A percentile compares a stretch with the other conserved stretches of the same genome.
Evolutionary conservation across 2,888 invertebrate species (phyloP).

Genomic region (Temnothorax rugatulus): DNA sequence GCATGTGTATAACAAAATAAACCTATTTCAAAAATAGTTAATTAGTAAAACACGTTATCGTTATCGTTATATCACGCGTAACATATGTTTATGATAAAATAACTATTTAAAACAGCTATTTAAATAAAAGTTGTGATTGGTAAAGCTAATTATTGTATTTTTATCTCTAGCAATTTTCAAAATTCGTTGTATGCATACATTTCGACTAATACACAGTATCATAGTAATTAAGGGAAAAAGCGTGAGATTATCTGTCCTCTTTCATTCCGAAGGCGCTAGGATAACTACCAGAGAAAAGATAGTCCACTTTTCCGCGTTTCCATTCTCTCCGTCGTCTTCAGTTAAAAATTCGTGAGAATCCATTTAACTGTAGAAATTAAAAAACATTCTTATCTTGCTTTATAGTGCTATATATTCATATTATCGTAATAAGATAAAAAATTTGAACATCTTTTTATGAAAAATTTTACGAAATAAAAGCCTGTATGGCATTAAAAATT

Average conservation of each 20-base stretch:
- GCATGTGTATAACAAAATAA: neutral
- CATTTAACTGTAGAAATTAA: slow-evolving; percentile 60
- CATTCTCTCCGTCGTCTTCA: neutral
- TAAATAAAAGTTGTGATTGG: neutral
- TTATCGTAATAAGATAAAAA: slow-evolving; percentile 26
- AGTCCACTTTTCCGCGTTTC: neutral
- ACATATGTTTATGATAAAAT: neutral
- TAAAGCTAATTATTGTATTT: neutral
- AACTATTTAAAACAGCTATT: neutral
- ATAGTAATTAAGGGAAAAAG: neutral
- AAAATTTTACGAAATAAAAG: neutral
- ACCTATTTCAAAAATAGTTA: neutral
- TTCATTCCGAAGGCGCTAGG: neutral
- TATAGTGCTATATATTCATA: neutral
- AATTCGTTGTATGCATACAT: neutral
- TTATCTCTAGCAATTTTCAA: neutral
- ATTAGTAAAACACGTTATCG: neutral
- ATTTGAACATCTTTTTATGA: slow-evolving; percentile 16
- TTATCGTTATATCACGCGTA: neutral
- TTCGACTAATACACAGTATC: neutral
- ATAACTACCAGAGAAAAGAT: slow-evolving; percentile 22
- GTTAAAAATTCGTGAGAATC: slow-evolving; percentile 41
- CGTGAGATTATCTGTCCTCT: slow-evolving; percentile 11
- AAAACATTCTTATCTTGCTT: slow-evolving; percentile 63
- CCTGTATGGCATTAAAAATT: neutral